Evolutionary conservation across 2,888 invertebrate species (phyloP), one percentile per base, ranked within the genome.

Genomic region (Anagyrus pseudococci): DNA sequence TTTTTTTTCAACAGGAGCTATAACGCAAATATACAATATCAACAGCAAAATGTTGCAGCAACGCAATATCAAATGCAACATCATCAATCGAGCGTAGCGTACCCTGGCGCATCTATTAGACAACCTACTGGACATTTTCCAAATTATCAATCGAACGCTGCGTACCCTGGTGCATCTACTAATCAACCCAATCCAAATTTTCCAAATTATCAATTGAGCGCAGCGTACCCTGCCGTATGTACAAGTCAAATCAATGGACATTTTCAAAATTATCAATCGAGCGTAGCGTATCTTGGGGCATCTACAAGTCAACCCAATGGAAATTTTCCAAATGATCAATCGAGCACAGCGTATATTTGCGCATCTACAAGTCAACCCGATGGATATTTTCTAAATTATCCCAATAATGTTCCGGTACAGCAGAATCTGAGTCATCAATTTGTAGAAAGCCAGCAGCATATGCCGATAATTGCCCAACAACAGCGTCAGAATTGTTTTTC

Each of bases 401-500:
- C 74, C 29, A 74, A 72, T 61, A 76, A 78, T 10, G 73, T 81
- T 13, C 75, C 82, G 20, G 74, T 81, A 37, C 71, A 78, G n/a
- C 79, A 78, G 54, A 77, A 79, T 44, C 78, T 78, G 40, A 63
- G 69, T 46, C 77, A 78, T n/a, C n/a, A n/a, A 52, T 79, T 77
- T 37, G 73, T 79, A 69, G 75, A 76, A 0, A 71, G 73, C 22
- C 79, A 70, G 44, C 72, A 62, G 67, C 77, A 73, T 44, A 73
- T 75, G 46, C 61, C 75, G 68, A 85, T 86, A 71, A 83, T 86
- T 44, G 85, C 37, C 22, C n/a, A n/a, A n/a, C n/a, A n/a, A n/a
- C n/a, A n/a, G n/a, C n/a, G n/a, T n/a, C n/a, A n/a, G n/a, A n/a
- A n/a, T n/a, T n/a, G n/a, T n/a, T n/a, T n/a, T n/a, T n/a, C n/a